Percentiles rank a stretch among this genome's conserved stretches.
phyloP scores from a whole-genome alignment of 2,797 vertebrate species.

The Pygocentrus nattereri region DNA sequence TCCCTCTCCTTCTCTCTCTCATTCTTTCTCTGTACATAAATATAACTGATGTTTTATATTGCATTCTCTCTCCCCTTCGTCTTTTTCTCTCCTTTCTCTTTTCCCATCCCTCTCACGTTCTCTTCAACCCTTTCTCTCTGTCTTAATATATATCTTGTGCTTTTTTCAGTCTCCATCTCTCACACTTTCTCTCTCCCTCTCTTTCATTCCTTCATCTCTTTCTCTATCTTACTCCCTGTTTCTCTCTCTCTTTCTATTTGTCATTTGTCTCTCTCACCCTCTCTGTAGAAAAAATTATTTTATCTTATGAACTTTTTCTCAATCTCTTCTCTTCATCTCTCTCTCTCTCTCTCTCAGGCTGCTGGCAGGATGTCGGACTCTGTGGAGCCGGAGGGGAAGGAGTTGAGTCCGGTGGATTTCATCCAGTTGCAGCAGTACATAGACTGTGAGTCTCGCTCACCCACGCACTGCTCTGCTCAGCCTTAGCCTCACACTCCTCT shows the following conservation, averaged over 20 bases:
- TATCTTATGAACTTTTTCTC: constrained; percentile 16
- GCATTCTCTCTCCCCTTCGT: too few relatives aligned
- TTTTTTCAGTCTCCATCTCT: too few relatives aligned
- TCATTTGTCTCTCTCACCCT: not conserved
- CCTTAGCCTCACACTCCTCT: constrained; percentile 53
- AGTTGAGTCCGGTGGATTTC: constrained; percentile 90
- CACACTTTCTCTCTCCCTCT: not conserved
- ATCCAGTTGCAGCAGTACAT: constrained; percentile 94
- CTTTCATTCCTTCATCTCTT: constrained; percentile 39
- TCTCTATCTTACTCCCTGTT: constrained; percentile 1
- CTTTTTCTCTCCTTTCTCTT: too few relatives aligned
- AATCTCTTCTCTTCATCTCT: not conserved
- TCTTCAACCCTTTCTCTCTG: too few relatives aligned
- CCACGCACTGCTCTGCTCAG: constrained; percentile 66
- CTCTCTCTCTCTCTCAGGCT: constrained; percentile 40
- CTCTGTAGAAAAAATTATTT: too few relatives aligned
- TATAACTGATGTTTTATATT: too few relatives aligned
- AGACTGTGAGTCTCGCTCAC: constrained; percentile 87
- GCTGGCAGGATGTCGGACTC: constrained; percentile 76
- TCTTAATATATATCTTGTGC: too few relatives aligned
- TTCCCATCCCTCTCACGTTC: too few relatives aligned
- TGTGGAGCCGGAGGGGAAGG: constrained; percentile 80
- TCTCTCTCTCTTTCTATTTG: too few relatives aligned
- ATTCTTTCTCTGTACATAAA: too few relatives aligned
- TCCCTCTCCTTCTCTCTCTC: too few relatives aligned